These are phyloP conservation scores for Mystacornis crossleyi DNA, from an alignment of 2,113 vertebrate species.

Conservation along the genomic window DNA sequence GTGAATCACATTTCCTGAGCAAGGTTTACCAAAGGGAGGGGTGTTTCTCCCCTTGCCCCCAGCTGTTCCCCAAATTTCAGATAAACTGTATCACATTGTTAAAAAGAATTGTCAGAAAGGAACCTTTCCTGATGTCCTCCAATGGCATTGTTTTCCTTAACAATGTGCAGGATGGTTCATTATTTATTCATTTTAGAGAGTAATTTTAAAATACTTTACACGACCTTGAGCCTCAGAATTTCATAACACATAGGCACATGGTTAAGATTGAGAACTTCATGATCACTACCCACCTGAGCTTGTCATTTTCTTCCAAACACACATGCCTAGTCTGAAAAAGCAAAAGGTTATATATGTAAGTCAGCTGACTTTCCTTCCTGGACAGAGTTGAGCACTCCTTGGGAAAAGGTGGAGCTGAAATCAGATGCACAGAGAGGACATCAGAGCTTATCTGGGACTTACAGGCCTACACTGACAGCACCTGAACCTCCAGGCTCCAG, in stretches of 20 bases:
- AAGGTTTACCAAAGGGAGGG: slow-evolving; percentile 10
- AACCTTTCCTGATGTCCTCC: not conserved
- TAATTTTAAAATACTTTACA: not conserved
- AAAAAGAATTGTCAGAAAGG: slow-evolving; percentile 26
- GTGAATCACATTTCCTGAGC: slow-evolving; percentile 46
- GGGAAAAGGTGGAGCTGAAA: not conserved
- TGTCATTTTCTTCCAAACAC: not conserved
- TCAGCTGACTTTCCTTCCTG: not conserved
- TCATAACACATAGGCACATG: not conserved
- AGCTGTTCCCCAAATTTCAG: not conserved
- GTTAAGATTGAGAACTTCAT: not conserved
- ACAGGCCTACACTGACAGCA: not conserved
- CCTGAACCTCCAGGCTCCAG: not conserved
- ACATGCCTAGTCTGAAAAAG: not conserved
- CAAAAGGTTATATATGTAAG: not conserved
- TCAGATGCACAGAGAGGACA: not conserved
- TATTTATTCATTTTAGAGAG: not conserved
- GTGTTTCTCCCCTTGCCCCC: not conserved
- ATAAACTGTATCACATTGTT: not conserved
- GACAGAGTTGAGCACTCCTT: not conserved
- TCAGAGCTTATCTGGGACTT: not conserved
- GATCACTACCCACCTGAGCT: not conserved
- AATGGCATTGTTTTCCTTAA: not conserved
- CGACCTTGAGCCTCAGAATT: not conserved
- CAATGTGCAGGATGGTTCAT: not conserved